A percentile compares a stretch with the other conserved stretches of the same genome.
phyloP scores from a whole-genome alignment of 2,113 vertebrate species.

The human region GRCh38 chr11:33463001-33463500 shows the following conservation, averaged over 20 bases:
- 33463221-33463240: not conserved
- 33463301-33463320: not conserved
- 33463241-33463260: not conserved
- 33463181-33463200: not conserved
- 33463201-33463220: not conserved
- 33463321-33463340: not conserved
- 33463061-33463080: too few species aligned
- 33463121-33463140: not conserved
- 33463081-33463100: too few species aligned
- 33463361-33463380: conserved; percentile 6
- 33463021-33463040: too few species aligned
- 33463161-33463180: conserved; percentile 1
- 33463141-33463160: conserved; percentile 26
- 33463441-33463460: not conserved
- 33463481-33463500: not conserved
- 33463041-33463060: too few species aligned
- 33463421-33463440: not conserved
- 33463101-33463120: too few species aligned
- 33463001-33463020: too few species aligned
- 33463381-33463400: not conserved
- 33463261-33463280: not conserved
- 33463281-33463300: not conserved
- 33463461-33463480: not conserved
- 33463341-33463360: conserved; percentile 2
- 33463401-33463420: not conserved